A percentile compares a stretch with the other conserved stretches of the same genome.
Evolutionary conservation across 2,113 vertebrate species (phyloP).

Genomic region (Dipodomys stephensi): DNA sequence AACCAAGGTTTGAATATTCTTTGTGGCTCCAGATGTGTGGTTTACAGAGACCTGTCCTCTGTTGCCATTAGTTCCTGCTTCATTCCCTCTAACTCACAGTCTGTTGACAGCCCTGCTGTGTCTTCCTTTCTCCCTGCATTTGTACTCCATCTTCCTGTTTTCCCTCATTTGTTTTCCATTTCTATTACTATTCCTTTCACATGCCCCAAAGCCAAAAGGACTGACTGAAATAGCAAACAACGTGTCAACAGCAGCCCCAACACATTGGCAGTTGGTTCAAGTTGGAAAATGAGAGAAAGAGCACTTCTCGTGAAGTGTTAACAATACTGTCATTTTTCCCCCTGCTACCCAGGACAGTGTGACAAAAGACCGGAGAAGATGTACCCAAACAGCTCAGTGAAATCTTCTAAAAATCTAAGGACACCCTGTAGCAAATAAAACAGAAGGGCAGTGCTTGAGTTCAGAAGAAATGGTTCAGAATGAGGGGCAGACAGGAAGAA

Average conservation of each 20-base stretch:
- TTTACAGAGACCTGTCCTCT: background rate
- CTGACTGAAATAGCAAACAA: conserved; percentile 17
- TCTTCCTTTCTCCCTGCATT: background rate
- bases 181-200: background rate
- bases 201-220: background rate
- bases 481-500: background rate
- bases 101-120: background rate
- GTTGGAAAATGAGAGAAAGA: background rate
- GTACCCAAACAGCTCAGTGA: background rate
- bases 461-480: background rate
- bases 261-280: background rate
- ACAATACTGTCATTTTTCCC: background rate
- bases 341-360: background rate
- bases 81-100: background rate
- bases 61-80: background rate
- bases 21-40: background rate
- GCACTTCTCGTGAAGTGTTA: background rate
- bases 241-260: background rate
- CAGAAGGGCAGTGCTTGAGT: background rate
- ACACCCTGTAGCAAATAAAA: background rate
- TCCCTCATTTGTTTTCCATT: conserved; percentile 38
- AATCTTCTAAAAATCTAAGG: background rate
- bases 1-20: background rate
- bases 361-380: background rate
- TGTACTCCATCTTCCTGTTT: background rate